Percentiles rank a stretch among this genome's conserved stretches.
Evolutionary conservation across 2,113 vertebrate species (phyloP).

Genomic region (Alosa alosa): DNA sequence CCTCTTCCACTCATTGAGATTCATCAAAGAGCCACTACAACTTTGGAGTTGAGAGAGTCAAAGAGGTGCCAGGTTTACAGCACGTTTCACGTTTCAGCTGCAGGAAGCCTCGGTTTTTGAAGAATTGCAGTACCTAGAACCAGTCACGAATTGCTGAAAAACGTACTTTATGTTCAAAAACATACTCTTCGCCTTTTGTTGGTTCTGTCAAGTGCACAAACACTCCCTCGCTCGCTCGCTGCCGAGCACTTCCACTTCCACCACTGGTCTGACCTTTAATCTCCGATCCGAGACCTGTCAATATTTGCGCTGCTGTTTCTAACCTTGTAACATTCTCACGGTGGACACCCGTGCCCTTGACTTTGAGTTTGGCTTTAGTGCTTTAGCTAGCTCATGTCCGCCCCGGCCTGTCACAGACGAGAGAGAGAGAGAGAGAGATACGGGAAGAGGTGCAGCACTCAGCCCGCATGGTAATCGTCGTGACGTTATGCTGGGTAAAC

Average conservation of each 20-base stretch:
- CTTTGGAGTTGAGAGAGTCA: background rate
- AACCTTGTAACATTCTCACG: background rate
- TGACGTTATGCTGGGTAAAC: background rate
- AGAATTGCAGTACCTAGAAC: background rate
- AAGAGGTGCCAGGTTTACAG: background rate
- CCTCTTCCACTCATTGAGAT: background rate
- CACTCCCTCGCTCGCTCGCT: background rate
- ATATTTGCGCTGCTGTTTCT: slow-evolving; percentile 27
- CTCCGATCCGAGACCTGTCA: slow-evolving; percentile 16
- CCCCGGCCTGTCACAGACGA: background rate
- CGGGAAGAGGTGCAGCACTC: too few species aligned
- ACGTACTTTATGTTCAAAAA: too few species aligned
- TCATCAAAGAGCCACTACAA: background rate
- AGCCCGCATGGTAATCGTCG: background rate
- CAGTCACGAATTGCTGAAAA: background rate
- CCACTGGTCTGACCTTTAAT: slow-evolving; percentile 6
- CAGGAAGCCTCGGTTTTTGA: background rate
- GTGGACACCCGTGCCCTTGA: background rate
- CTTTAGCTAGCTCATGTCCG: background rate
- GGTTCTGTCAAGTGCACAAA: background rate
- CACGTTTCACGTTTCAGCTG: background rate
- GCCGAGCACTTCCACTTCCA: background rate
- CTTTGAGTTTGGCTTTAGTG: background rate
- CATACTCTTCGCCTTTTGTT: too few species aligned
- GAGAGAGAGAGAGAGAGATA: background rate